Conservation (phyloP, 2,888 invertebrate genomes). For the Norana najaformis region DNA sequence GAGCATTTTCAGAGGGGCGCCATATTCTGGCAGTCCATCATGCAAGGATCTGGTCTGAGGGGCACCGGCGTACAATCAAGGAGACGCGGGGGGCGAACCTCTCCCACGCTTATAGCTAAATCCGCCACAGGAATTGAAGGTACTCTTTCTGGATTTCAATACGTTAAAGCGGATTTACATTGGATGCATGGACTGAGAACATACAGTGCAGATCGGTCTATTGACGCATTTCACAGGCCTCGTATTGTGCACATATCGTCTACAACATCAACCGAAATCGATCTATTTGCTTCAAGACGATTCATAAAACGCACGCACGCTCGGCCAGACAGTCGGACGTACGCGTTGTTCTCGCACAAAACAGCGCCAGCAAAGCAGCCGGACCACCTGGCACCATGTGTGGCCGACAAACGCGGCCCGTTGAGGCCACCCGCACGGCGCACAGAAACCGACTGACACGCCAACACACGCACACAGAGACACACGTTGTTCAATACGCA, state of each 20-base stretch:
- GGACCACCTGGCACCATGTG: background rate
- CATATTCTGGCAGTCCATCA: no score
- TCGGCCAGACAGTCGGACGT: background rate
- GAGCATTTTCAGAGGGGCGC: no score
- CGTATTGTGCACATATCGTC: background rate
- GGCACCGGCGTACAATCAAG: no score
- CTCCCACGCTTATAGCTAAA: no score
- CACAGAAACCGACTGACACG: background rate
- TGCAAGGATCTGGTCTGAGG: no score
- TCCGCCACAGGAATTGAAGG: no score
- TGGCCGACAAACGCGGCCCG: background rate
- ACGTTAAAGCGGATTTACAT: background rate
- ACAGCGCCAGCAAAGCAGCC: background rate
- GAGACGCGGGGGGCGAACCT: no score
- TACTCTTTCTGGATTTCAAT: no score
- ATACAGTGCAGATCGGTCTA: no score
- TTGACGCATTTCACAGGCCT: background rate
- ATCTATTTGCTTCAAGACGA: background rate
- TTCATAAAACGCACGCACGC: background rate
- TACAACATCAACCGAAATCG: background rate
- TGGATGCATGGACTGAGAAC: constrained; percentile 29
- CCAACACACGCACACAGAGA: no score
- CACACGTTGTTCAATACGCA: background rate
- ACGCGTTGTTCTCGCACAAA: background rate
- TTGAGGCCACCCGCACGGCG: background rate